These are phyloP conservation scores for Notolepis coatsorum DNA, from an alignment of 2,797 vertebrate species.

Conservation along the genomic window DNA sequence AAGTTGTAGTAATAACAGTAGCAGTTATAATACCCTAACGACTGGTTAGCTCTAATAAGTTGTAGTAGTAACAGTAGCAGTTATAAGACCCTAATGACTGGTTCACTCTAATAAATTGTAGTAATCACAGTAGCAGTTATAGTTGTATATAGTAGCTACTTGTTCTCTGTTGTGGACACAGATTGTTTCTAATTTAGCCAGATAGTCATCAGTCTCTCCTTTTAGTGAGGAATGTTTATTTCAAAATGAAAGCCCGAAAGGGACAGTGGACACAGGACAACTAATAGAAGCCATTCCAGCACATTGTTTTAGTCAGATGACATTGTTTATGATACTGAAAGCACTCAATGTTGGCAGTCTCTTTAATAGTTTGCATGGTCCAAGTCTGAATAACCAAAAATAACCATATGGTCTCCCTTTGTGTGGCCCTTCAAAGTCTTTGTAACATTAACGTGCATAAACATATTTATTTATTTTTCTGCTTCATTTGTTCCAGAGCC, in stretches of 20 bases:
- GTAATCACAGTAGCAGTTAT: too few species aligned
- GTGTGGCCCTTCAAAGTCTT: conserved; percentile 65
- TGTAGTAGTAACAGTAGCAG: too few species aligned
- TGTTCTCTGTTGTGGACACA: conserved; percentile 13
- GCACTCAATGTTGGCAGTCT: conserved; percentile 50
- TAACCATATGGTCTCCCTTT: conserved; percentile 63
- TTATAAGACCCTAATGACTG: too few species aligned
- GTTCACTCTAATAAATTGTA: too few species aligned
- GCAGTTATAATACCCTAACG: too few species aligned
- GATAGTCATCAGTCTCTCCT: background rate
- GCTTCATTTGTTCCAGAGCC: conserved; percentile 31
- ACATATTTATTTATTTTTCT: conserved; percentile 14
- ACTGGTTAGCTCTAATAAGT: too few species aligned
- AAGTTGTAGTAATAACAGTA: too few species aligned
- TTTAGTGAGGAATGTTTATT: conserved; percentile 24
- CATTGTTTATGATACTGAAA: conserved; percentile 72
- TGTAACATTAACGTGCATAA: conserved; percentile 45
- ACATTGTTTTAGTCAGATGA: conserved; percentile 39
- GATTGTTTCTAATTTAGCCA: conserved; percentile 5
- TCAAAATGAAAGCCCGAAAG: conserved; percentile 25
- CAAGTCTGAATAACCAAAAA: conserved; percentile 50
- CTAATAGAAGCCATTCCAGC: conserved; percentile 13
- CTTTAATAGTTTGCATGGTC: conserved; percentile 53
- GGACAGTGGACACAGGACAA: conserved; percentile 18
- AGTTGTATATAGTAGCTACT: too few species aligned